Conservation (phyloP, 2,888 invertebrate genomes). For the Tholera decimalis region DNA sequence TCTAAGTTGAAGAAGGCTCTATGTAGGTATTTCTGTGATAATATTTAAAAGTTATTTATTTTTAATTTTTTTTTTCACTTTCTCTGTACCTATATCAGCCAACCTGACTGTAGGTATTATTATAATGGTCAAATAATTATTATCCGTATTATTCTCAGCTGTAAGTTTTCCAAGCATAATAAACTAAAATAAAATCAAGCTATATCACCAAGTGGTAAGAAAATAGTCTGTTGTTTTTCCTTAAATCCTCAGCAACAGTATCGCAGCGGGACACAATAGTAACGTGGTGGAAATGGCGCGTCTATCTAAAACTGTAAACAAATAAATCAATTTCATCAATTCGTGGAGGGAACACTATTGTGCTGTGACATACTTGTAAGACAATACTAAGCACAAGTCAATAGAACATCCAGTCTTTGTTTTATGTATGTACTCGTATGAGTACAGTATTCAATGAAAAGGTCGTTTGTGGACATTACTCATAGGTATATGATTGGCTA, state of each 20-base stretch:
- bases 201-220: neutral
- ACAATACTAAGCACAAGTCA: conserved; percentile 33
- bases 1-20: no score
- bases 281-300: neutral
- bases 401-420: conserved; percentile 47
- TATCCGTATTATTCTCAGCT: no score
- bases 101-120: no score
- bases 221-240: neutral
- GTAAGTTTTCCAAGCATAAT: no score
- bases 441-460: conserved; percentile 16
- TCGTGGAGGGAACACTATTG: conserved; percentile 16
- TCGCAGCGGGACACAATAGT: neutral
- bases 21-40: no score
- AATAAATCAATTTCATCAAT: conserved; percentile 45
- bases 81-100: no score
- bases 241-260: conserved; percentile 5
- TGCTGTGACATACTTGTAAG: conserved; percentile 11
- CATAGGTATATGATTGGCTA: no score
- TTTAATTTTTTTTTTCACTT: no score
- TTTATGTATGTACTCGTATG: neutral
- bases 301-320: conserved; percentile 15
- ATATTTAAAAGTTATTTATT: no score
- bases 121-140: no score
- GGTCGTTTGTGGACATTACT: neutral
- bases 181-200: no score